These are phyloP conservation scores for Chascanopsetta lugubris DNA, from an alignment of 2,113 vertebrate genomes.

Conservation along the genomic window DNA sequence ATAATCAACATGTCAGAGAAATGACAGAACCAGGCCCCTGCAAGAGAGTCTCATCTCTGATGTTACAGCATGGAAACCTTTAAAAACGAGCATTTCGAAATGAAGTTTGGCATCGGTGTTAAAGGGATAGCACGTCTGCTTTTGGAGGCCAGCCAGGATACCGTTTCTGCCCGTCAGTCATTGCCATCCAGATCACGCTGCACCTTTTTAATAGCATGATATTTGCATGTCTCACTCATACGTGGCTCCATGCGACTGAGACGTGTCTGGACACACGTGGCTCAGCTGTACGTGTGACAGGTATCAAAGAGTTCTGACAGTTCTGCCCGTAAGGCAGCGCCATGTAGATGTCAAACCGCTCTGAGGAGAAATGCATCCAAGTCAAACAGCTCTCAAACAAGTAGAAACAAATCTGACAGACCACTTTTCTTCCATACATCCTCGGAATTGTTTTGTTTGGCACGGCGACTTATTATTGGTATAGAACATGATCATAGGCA, in stretches of 20 bases:
- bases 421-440: too few species aligned
- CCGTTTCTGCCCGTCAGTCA: too few species aligned
- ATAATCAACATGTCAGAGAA: neutral
- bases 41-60: neutral
- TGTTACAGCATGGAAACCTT: neutral
- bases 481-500: too few species aligned
- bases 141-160: too few species aligned
- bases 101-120: neutral
- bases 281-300: neutral
- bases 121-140: neutral
- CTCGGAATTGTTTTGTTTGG: too few species aligned
- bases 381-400: too few species aligned
- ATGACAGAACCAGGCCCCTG: neutral
- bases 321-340: neutral
- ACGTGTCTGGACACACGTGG: conserved; percentile 1
- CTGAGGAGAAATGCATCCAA: too few species aligned
- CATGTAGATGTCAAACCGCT: conserved; percentile 3
- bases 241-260: neutral
- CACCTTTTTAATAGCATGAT: too few species aligned
- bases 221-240: conserved; percentile 5
- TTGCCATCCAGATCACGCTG: neutral
- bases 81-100: neutral
- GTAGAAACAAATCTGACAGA: too few species aligned
- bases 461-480: too few species aligned
- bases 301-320: neutral